These are phyloP conservation scores for Gymnoscopelus braueri DNA, from an alignment of 2,797 vertebrate species.

Conservation along the genomic window DNA sequence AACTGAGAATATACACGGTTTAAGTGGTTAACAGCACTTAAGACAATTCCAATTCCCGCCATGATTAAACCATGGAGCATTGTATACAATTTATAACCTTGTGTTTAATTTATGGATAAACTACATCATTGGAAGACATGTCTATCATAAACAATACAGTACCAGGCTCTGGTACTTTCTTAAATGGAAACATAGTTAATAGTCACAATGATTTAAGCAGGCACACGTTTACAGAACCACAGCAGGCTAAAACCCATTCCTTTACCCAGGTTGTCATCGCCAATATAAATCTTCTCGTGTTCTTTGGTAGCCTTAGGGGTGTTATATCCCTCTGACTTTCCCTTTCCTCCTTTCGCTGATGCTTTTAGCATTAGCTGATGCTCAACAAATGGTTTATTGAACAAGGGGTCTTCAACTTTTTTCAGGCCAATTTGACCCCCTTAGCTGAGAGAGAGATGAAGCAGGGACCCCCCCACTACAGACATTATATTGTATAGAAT, in stretches of 20 bases:
- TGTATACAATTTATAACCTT: slow-evolving; percentile 15
- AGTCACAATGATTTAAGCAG: slow-evolving; percentile 30
- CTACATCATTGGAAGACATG: slow-evolving; percentile 26
- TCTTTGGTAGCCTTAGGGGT: background rate
- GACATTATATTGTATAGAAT: too few species aligned
- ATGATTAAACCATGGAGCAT: background rate
- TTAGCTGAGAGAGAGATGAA: too few species aligned
- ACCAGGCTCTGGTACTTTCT: background rate
- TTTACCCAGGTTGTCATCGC: slow-evolving; percentile 11
- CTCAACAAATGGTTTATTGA: background rate
- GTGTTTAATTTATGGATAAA: slow-evolving; percentile 14
- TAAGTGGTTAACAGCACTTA: too few species aligned
- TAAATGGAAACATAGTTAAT: slow-evolving; percentile 35
- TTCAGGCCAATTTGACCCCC: too few species aligned
- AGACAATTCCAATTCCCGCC: background rate
- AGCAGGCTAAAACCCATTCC: slow-evolving; percentile 31
- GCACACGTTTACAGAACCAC: slow-evolving; percentile 5
- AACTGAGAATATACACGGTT: too few species aligned
- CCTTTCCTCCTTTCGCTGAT: slow-evolving; percentile 15
- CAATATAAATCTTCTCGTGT: slow-evolving; percentile 17
- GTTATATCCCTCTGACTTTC: background rate
- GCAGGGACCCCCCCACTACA: too few species aligned
- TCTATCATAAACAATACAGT: slow-evolving; percentile 11
- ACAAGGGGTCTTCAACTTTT: too few species aligned
- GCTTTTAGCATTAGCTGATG: background rate